A percentile compares a stretch with the other conserved stretches of the same genome.
Evolutionary conservation across 2,797 vertebrate species (phyloP).

Genomic region (Malurus leucopterus): DNA sequence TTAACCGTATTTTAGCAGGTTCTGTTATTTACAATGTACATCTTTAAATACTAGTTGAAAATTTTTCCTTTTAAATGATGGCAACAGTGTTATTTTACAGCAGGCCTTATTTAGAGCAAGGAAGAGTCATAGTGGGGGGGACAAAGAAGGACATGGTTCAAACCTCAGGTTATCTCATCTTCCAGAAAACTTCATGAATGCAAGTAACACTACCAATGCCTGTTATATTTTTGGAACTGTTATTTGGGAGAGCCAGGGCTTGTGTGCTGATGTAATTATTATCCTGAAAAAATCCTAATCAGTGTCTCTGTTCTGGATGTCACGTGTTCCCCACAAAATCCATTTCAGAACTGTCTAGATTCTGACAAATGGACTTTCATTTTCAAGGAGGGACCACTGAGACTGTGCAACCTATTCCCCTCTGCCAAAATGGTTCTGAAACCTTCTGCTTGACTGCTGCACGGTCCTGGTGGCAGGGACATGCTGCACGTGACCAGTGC

Average conservation of each 20-base stretch:
- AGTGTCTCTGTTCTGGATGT: background rate
- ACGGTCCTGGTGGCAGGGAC: background rate
- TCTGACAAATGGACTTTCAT: background rate
- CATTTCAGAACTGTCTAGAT: background rate
- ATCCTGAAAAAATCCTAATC: background rate
- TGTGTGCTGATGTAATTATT: background rate
- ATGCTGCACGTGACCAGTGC: background rate
- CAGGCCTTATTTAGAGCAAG: background rate
- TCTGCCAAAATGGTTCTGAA: background rate
- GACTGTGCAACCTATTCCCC: background rate
- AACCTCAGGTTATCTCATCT: background rate
- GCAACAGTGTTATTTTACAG: background rate
- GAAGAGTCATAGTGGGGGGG: background rate
- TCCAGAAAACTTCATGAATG: background rate
- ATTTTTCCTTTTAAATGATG: background rate
- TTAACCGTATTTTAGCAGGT: background rate
- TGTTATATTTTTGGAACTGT: background rate
- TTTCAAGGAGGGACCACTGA: background rate
- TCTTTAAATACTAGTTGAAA: background rate
- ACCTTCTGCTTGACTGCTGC: background rate
- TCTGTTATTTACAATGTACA: background rate
- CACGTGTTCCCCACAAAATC: rapidly evolving
- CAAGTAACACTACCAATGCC: background rate
- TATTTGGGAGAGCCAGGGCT: background rate
- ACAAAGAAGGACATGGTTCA: background rate